Evolutionary conservation across 64 coral and sea anemone species (phyloP), one percentile per base, ranked within the genome.

Genomic region (Montipora foliosa): DNA sequence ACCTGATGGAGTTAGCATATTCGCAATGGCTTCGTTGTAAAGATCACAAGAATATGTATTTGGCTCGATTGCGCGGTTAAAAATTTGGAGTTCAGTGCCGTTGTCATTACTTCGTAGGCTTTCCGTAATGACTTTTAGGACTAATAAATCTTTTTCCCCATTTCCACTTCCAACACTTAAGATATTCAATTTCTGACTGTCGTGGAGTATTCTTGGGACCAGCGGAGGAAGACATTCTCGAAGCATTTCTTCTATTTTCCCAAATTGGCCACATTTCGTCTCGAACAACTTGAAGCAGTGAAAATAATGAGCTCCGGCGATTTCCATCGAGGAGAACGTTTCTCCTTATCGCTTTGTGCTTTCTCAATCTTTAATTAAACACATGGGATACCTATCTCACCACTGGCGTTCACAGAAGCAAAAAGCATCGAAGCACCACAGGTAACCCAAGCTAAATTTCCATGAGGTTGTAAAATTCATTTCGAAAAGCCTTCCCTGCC

Each of bases 121-220:
- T 67, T 85, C 61, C 16, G 46, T 62, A 21, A 85, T 15, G 2
- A 84, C 59, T 66, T 85, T 85, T 15, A 85, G 22, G n/a, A 85
- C 24, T 85, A 19, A 13, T 8, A 85, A 17, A 25, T 85, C 82
- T 22, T 14, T 29, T 12, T 85, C 29, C 15, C 82, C 82, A n/a
- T 6, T 4, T 52, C n/a, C 55, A 66, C 82, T 85, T 68, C 82
- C 82, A 85, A 47, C 60, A 25, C 82, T 85, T 10, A 85, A 47
- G 37, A 85, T 85, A 13, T 85, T 85, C 52, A 84, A n/a, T 78
- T 78, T 15, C 15, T 67, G 12, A 81, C 44, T 69, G 78, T 81
- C 79, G 78, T 77, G 90, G 59, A 84, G 64, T 12, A 29, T 79
- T 75, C 90, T 92, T 79, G 59, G 90, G 44, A 84, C 78, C 2